These are phyloP conservation scores for Penaeus japonicus DNA, from an alignment of 1,140 invertebrate genomes.

Conservation along the genomic window DNA sequence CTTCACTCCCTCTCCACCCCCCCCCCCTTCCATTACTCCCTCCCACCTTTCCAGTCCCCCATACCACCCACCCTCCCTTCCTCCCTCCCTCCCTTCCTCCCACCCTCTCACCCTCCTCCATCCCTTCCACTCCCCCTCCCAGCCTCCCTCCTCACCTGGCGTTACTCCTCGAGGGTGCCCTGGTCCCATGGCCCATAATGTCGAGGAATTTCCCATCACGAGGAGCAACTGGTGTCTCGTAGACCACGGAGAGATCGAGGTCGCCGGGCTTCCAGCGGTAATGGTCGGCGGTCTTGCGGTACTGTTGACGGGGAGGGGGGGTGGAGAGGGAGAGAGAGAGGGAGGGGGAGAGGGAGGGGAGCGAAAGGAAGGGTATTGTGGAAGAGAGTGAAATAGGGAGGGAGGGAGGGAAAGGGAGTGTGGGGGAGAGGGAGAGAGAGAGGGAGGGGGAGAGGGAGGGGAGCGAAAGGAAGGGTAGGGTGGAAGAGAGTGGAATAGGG, in stretches of 20 bases:
- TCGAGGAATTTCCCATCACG: slow-evolving; percentile 27
- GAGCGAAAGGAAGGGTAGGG: no score
- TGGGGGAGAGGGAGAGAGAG: not conserved
- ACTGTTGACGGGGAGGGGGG: not conserved
- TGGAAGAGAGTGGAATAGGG: no score
- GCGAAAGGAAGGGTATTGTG: not conserved
- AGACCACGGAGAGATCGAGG: slow-evolving; percentile 7
- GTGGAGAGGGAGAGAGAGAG: not conserved
- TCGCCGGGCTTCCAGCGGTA: slow-evolving; percentile 36
- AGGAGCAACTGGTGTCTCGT: not conserved
- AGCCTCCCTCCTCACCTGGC: not conserved
- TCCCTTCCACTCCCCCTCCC: not conserved
- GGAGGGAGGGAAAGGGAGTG: not conserved
- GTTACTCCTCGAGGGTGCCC: slow-evolving; percentile 25
- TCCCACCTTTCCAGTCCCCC: no score
- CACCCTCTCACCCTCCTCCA: not conserved
- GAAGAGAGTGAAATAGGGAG: not conserved
- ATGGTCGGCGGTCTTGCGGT: slow-evolving; percentile 17
- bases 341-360: not conserved
- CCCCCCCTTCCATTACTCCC: no score
- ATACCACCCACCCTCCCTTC: not conserved
- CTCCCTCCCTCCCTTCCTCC: not conserved
- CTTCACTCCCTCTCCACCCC: no score
- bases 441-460: no score
- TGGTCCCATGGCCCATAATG: not conserved